Base-by-base conservation (phyloP, 2,113 vertebrate genomes). In the Marmota monax region DNA sequence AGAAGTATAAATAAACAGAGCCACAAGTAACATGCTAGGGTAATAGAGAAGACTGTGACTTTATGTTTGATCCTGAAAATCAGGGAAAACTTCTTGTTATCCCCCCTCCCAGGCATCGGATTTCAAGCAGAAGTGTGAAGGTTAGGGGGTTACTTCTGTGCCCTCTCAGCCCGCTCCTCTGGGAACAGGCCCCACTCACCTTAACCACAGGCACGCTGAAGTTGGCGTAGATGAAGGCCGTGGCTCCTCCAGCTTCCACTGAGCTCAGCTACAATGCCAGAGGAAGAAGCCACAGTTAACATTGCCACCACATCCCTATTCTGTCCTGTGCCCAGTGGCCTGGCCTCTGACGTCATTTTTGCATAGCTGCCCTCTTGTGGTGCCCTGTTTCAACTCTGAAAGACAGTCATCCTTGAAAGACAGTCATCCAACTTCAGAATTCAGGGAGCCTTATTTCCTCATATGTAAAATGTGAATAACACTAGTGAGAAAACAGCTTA, bases 211-310 rank as follows among this genome's bases (percentile, higher is more conserved):
- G 99, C 84, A 99, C 97, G 0, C 99, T 99, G 97, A 99, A 98
- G 98, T 99, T 99, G 92, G 99, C 99, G 0, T 99, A 98, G 98
- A 99, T 99, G 97, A 99, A 99, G 67, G 99, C 99, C 0, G 99
- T 99, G 58, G 99, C 99, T 80, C 99, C 99, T 20, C 99, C 99
- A 0, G 99, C 99, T 87, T 99, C 99, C 70, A 99, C 99, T 0
- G 99, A 96, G 34, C 99, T 99, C 98, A 99, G 99, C 99, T 99
- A 87, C 69, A 97, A 96, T 23, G 91, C 16, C 48, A 80, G 97
- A 85, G 58, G 2, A 84, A 88, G n/a, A 92, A 79, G 69, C 42
- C 79, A 92, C 90, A 85, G 61, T 63, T 97, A 84, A 95, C 70
- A 51, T 0, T n/a, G 69, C 23, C n/a, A n/a, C 25, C 7, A 48